A percentile compares a stretch with the other conserved stretches of the same genome.
These are phyloP conservation scores for Drosophila arizonae DNA, from an alignment of 1,140 invertebrate species.

Conservation along the genomic window DNA sequence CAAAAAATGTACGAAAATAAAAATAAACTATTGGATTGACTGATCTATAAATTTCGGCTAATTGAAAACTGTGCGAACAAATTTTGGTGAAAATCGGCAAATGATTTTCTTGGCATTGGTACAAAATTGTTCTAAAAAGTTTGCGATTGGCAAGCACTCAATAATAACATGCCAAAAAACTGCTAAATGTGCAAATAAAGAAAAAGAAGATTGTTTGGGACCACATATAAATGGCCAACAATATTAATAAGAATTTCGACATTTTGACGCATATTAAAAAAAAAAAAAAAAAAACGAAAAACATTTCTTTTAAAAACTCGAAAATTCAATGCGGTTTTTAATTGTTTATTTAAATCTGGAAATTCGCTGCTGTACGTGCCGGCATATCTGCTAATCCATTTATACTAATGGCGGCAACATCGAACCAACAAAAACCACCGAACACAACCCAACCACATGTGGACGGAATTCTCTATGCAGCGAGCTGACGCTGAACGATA, in stretches of 20 bases:
- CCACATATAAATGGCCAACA: slow-evolving; percentile 2
- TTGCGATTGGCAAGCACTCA: slow-evolving; percentile 33
- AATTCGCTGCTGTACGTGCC: slow-evolving; percentile 45
- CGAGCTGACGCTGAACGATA: slow-evolving; percentile 77
- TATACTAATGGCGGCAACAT: slow-evolving; percentile 18
- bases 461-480: slow-evolving; percentile 50
- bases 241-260: slow-evolving; percentile 24
- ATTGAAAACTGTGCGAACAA: slow-evolving; percentile 52
- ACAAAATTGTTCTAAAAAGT: slow-evolving; percentile 48
- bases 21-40: slow-evolving; percentile 50
- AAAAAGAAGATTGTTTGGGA: slow-evolving; percentile 36
- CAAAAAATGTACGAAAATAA: slow-evolving; percentile 15
- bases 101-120: slow-evolving; percentile 69
- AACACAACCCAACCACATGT: slow-evolving; percentile 30
- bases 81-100: slow-evolving; percentile 52
- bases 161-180: slow-evolving; percentile 2
- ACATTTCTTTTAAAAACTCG: background rate
- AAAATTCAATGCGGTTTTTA: slow-evolving; percentile 29
- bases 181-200: slow-evolving; percentile 28
- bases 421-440: slow-evolving; percentile 14
- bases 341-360: slow-evolving; percentile 48
- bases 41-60: slow-evolving; percentile 50
- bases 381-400: slow-evolving; percentile 25
- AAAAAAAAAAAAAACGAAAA: background rate
- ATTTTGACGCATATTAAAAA: slow-evolving; percentile 24